A percentile compares a stretch with the other conserved stretches of the same genome.
Evolutionary conservation across 2,888 invertebrate genomes (phyloP).

Genomic region (Podotricha telesiphe): DNA sequence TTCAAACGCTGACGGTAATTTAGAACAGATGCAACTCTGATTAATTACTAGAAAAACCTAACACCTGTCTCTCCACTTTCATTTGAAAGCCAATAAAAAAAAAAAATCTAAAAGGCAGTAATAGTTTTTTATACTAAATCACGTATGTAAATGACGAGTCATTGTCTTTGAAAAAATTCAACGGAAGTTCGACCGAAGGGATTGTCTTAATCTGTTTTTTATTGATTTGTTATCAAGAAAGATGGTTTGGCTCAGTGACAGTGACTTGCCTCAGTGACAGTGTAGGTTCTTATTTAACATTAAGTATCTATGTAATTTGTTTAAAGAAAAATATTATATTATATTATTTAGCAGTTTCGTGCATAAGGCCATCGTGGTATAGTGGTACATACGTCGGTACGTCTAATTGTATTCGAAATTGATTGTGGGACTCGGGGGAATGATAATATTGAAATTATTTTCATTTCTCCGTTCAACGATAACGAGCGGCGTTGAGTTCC

Average conservation of each 20-base stretch:
- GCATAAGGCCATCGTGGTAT: background rate
- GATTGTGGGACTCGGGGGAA: no score
- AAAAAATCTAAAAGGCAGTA: constrained; percentile 47
- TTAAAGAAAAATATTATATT: no score
- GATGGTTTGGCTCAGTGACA: no score
- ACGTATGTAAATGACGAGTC: constrained; percentile 78
- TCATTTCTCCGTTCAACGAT: background rate
- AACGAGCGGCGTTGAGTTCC: no score
- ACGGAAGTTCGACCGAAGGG: constrained; percentile 64
- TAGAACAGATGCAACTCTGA: constrained; percentile 77
- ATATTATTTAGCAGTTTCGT: no score
- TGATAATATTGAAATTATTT: background rate
- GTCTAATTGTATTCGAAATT: no score
- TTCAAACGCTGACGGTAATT: constrained; percentile 72
- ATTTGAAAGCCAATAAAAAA: constrained; percentile 56
- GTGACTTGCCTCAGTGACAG: no score
- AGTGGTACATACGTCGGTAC: background rate
- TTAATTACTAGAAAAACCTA: constrained; percentile 78
- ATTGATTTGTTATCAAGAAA: constrained; percentile 5
- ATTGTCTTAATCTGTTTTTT: constrained; percentile 46
- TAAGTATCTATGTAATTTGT: no score
- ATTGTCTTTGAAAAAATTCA: constrained; percentile 64
- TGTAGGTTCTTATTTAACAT: no score
- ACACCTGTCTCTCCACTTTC: constrained; percentile 79
- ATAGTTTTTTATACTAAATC: constrained; percentile 63